phyloP scores from a whole-genome alignment of 2,797 vertebrate species.

The Clarias platycephalus region DNA sequence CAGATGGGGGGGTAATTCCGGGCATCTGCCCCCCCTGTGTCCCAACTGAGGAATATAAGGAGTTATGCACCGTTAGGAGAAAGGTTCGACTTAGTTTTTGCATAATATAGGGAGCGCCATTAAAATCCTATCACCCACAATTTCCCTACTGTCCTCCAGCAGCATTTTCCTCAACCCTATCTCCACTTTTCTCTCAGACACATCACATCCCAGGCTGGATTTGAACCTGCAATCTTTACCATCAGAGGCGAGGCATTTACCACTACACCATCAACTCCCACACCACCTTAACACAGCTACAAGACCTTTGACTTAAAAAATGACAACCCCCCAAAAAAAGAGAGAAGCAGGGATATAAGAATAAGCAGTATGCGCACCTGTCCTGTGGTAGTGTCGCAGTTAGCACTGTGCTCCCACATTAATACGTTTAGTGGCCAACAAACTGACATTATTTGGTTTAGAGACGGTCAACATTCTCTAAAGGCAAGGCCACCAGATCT shows the following conservation, averaged over 20 bases:
- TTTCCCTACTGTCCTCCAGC: background rate
- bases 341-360: no score
- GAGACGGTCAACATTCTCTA: no score
- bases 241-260: background rate
- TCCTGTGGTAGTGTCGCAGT: no score
- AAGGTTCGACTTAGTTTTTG: background rate
- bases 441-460: no score
- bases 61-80: background rate
- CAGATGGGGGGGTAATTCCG: background rate
- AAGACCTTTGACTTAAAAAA: background rate
- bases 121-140: background rate
- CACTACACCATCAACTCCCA: background rate
- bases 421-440: no score
- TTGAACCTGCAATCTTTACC: background rate
- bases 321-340: background rate
- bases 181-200: no score
- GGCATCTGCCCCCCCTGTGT: background rate
- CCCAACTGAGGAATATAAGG: background rate
- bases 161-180: accelerated
- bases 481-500: no score
- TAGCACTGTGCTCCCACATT: no score
- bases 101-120: background rate
- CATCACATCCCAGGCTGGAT: background rate
- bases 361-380: no score
- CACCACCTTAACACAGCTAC: accelerated